Percentiles rank a stretch among this genome's conserved stretches.
Conservation (phyloP, 1,140 invertebrate genomes). For the Platyura marginata region DNA sequence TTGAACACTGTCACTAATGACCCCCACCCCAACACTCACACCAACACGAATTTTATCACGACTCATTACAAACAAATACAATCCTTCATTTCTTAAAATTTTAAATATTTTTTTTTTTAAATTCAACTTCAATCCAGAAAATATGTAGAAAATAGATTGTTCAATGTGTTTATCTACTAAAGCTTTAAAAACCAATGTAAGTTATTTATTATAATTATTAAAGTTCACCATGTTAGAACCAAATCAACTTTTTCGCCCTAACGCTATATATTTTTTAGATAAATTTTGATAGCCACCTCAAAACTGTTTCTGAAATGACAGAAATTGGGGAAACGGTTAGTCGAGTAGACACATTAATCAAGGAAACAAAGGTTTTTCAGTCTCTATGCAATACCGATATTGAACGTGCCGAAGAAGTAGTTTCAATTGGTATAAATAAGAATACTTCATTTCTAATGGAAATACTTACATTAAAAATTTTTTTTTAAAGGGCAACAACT, state of each 20-base stretch:
- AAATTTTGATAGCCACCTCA: slow-evolving; percentile 49
- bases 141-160: too few relatives aligned
- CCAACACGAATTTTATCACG: too few relatives aligned
- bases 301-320: slow-evolving; percentile 59
- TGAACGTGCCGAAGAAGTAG: slow-evolving; percentile 57
- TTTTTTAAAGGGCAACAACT: slow-evolving; percentile 36
- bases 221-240: background rate
- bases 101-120: too few relatives aligned
- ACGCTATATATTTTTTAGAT: slow-evolving; percentile 26
- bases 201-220: background rate
- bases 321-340: slow-evolving; percentile 70
- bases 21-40: too few relatives aligned
- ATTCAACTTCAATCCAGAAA: too few relatives aligned
- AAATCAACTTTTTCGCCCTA: too few relatives aligned
- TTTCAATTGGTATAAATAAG: slow-evolving; percentile 35
- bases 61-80: too few relatives aligned
- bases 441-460: too few relatives aligned
- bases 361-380: slow-evolving; percentile 60
- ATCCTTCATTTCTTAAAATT: too few relatives aligned
- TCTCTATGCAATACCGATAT: slow-evolving; percentile 58
- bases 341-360: slow-evolving; percentile 55
- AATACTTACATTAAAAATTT: slow-evolving; percentile 2
- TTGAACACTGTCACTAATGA: background rate
- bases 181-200: too few relatives aligned
- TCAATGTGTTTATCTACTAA: too few relatives aligned